Conservation (phyloP, 1,140 invertebrate genomes). For the Tetramorium parvispinum region DNA sequence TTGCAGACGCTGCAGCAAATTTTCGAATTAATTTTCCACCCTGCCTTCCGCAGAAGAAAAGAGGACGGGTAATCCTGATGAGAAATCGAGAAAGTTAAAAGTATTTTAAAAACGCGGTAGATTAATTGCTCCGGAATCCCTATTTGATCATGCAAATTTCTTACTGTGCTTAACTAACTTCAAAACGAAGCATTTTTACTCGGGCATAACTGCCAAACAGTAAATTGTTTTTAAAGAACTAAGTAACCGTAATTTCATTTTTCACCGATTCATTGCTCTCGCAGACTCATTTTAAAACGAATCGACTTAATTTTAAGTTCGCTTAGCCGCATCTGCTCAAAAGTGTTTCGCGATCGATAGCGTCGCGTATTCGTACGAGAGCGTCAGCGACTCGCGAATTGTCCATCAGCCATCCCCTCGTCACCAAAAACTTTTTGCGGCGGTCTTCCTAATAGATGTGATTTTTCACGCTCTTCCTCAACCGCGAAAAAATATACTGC, state of each 20-base stretch:
- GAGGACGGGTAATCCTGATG: background rate
- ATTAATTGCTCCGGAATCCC: background rate
- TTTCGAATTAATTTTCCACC: conserved; percentile 44
- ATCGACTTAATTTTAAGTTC: background rate
- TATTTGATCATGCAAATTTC: background rate
- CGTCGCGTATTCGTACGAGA: background rate
- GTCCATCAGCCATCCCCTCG: background rate
- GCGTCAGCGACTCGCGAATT: background rate
- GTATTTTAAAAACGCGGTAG: background rate
- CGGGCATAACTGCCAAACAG: background rate
- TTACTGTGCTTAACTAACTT: background rate
- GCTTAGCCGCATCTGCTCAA: background rate
- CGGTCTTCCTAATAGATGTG: conserved; percentile 73
- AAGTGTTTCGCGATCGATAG: background rate
- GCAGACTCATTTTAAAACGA: background rate
- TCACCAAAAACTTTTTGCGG: conserved; percentile 66
- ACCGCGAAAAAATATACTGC: conserved; percentile 43
- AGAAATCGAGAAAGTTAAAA: conserved; percentile 2
- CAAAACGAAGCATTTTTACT: background rate
- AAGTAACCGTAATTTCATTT: background rate
- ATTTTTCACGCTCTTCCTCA: conserved; percentile 72
- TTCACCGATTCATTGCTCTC: background rate
- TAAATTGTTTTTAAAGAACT: conserved; percentile 8
- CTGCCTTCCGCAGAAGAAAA: background rate
- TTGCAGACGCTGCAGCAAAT: conserved; percentile 31